Evolutionary conservation across 2,113 vertebrate genomes (phyloP).

Genomic region (Caranx ignobilis): DNA sequence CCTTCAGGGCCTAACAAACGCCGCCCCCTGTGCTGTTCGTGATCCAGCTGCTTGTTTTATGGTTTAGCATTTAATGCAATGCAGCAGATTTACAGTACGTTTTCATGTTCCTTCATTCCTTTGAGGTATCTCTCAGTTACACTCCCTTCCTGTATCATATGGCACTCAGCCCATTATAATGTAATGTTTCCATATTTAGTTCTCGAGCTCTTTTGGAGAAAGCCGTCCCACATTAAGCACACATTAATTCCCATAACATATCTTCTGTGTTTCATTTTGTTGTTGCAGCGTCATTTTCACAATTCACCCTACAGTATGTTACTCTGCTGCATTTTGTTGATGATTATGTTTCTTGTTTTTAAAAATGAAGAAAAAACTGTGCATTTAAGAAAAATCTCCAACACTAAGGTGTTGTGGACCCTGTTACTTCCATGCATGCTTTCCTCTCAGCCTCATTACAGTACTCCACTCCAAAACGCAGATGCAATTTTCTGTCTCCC

Average conservation of each 20-base stretch:
- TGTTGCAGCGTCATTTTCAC: neutral
- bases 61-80: constrained; percentile 12
- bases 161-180: constrained; percentile 24
- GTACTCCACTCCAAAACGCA: constrained; percentile 34
- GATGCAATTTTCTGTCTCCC: constrained; percentile 58
- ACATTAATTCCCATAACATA: neutral
- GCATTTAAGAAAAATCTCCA: neutral
- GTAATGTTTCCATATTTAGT: constrained; percentile 51
- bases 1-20: neutral
- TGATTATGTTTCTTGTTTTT: neutral
- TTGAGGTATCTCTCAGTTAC: neutral
- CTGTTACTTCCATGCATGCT: constrained; percentile 7
- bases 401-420: neutral
- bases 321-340: neutral
- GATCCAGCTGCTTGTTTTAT: constrained; percentile 3
- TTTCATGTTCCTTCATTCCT: constrained; percentile 24
- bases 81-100: constrained; percentile 7
- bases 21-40: neutral
- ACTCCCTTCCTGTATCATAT: too few species aligned
- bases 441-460: constrained; percentile 38
- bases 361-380: neutral
- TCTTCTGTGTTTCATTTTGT: neutral
- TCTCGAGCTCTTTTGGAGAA: constrained; percentile 7
- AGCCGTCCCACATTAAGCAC: neutral
- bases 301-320: neutral